Conservation (phyloP, 2,797 vertebrate genomes). For the Xiphorhynchus erythropygius region DNA sequence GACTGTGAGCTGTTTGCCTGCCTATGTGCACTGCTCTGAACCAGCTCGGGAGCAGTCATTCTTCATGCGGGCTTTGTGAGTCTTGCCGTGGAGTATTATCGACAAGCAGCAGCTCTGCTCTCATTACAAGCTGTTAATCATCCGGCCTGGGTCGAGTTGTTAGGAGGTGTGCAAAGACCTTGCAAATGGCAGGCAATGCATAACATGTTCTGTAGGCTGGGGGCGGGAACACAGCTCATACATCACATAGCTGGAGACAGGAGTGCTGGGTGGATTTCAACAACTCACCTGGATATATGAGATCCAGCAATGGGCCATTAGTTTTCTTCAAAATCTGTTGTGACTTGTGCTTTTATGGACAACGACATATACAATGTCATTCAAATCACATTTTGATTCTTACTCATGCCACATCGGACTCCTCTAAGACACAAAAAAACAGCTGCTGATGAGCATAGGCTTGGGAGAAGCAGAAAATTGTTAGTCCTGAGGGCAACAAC, state of each 20-base stretch:
- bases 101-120: neutral
- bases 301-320: neutral
- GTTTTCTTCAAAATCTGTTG: neutral
- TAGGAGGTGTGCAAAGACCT: neutral
- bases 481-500: neutral
- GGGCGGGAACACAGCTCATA: neutral
- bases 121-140: slow-evolving; percentile 28
- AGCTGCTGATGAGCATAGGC: neutral
- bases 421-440: neutral
- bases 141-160: fast-evolving
- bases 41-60: neutral
- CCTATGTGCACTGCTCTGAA: neutral
- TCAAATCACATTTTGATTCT: neutral
- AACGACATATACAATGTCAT: neutral
- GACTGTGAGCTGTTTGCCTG: neutral
- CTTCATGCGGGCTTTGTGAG: neutral
- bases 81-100: neutral
- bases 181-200: neutral
- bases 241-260: slow-evolving; percentile 25
- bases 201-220: neutral
- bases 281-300: slow-evolving; percentile 3
- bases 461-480: neutral
- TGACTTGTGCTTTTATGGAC: neutral
- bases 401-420: neutral
- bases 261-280: neutral